phyloP scores from a whole-genome alignment of 2,888 invertebrate species.

The Netelia fuscicornis region DNA sequence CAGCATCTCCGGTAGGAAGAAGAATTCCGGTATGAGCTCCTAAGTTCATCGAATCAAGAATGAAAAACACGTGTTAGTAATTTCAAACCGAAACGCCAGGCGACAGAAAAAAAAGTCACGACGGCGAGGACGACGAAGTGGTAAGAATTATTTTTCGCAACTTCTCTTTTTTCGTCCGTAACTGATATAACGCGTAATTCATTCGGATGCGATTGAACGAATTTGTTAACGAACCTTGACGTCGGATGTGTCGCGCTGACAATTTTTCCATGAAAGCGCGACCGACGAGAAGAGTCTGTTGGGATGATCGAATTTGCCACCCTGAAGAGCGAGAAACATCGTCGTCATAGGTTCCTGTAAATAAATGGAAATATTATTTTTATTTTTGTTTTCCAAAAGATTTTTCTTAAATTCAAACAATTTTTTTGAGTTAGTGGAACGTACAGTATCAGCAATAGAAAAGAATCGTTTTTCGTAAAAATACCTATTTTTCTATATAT shows the following conservation, averaged over 20 bases:
- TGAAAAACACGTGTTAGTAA: constrained; percentile 30
- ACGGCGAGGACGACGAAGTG: background rate
- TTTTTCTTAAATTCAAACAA: background rate
- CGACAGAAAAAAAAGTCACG: constrained; percentile 24
- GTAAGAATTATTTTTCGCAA: constrained; percentile 20
- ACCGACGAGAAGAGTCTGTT: constrained; percentile 98
- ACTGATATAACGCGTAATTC: constrained; percentile 33
- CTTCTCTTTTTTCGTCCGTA: constrained; percentile 31
- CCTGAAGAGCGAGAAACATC: constrained; percentile 98
- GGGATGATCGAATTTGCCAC: constrained; percentile 99
- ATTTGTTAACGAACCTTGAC: constrained; percentile 90
- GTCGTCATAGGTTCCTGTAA: constrained; percentile 99
- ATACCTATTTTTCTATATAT: background rate
- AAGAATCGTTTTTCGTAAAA: background rate
- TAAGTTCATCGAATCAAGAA: constrained; percentile 81
- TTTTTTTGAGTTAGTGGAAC: background rate
- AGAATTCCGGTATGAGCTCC: constrained; percentile 99
- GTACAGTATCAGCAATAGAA: background rate
- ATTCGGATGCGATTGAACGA: constrained; percentile 55
- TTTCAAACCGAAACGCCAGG: background rate
- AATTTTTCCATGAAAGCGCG: constrained; percentile 98
- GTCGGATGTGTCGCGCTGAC: constrained; percentile 99
- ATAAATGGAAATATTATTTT: constrained; percentile 48
- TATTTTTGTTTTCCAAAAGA: background rate
- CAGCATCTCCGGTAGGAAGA: constrained; percentile 99